These are phyloP conservation scores for Tortricodes alternella DNA, from an alignment of 2,888 invertebrate genomes.

Conservation along the genomic window DNA sequence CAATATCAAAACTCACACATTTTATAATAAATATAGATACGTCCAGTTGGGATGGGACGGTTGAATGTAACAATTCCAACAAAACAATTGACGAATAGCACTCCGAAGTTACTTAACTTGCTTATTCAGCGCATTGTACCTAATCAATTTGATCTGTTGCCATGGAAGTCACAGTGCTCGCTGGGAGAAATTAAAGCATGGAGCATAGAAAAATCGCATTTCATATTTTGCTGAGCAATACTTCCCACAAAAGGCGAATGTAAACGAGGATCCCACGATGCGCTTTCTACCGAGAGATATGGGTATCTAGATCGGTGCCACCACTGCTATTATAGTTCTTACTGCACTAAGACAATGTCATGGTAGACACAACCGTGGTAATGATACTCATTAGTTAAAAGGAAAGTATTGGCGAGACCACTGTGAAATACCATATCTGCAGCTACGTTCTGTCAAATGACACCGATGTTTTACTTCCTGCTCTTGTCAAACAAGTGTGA, in stretches of 20 bases:
- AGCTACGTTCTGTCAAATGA: conserved; percentile 4
- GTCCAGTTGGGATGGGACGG: neutral
- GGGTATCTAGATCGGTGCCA: conserved; percentile 67
- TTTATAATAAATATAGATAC: neutral
- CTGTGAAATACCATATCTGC: conserved; percentile 17
- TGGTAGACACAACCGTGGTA: conserved; percentile 46
- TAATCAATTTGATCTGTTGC: conserved; percentile 49
- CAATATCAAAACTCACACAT: conserved; percentile 15
- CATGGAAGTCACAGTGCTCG: conserved; percentile 32
- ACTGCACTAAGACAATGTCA: conserved; percentile 54
- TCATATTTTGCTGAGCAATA: conserved; percentile 16
- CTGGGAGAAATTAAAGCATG: conserved; percentile 1
- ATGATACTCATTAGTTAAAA: conserved; percentile 56
- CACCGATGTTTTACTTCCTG: conserved; percentile 11
- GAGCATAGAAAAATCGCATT: conserved; percentile 12
- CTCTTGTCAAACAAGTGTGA: neutral
- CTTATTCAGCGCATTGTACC: conserved; percentile 38
- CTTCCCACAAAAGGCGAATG: conserved; percentile 29
- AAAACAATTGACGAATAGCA: conserved; percentile 58
- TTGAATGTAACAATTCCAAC: conserved; percentile 35
- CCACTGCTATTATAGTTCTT: conserved; percentile 55
- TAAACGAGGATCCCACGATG: conserved; percentile 40
- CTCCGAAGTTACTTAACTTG: conserved; percentile 42
- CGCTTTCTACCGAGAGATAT: conserved; percentile 55
- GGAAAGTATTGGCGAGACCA: conserved; percentile 40